These are phyloP conservation scores for Helogale parvula DNA, from an alignment of 2,113 vertebrate genomes.

Conservation along the genomic window DNA sequence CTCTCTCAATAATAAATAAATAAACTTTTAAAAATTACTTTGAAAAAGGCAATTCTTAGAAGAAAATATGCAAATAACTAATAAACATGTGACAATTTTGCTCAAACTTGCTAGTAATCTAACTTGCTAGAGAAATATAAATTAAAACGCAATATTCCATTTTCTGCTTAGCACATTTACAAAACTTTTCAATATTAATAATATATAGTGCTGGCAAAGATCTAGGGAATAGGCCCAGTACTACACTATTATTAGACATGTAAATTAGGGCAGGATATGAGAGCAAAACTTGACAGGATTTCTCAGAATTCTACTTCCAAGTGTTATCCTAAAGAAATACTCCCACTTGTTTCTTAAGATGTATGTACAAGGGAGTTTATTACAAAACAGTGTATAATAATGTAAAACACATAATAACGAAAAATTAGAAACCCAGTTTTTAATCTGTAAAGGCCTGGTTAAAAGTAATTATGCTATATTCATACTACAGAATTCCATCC, in stretches of 20 bases:
- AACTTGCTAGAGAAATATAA: background rate
- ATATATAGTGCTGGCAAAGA: background rate
- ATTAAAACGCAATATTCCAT: background rate
- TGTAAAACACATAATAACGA: background rate
- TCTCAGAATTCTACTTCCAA: slow-evolving; percentile 2
- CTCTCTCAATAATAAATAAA: too few relatives aligned
- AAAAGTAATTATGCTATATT: background rate
- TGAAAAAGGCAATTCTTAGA: background rate
- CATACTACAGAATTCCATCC: background rate
- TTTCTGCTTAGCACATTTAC: background rate
- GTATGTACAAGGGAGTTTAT: background rate
- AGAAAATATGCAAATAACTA: background rate
- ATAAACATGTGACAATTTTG: background rate
- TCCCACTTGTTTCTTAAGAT: background rate
- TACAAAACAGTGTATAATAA: background rate
- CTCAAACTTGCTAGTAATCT: background rate
- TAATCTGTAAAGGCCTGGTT: background rate
- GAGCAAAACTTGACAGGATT: background rate
- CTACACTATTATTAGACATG: background rate
- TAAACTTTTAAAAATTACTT: too few relatives aligned
- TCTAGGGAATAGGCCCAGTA: background rate
- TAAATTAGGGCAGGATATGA: background rate
- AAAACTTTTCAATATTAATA: background rate
- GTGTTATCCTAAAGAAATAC: background rate
- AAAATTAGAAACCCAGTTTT: background rate